Base-by-base conservation (phyloP, 2,888 invertebrate genomes). In the Trichogramma dendrolimi region DNA sequence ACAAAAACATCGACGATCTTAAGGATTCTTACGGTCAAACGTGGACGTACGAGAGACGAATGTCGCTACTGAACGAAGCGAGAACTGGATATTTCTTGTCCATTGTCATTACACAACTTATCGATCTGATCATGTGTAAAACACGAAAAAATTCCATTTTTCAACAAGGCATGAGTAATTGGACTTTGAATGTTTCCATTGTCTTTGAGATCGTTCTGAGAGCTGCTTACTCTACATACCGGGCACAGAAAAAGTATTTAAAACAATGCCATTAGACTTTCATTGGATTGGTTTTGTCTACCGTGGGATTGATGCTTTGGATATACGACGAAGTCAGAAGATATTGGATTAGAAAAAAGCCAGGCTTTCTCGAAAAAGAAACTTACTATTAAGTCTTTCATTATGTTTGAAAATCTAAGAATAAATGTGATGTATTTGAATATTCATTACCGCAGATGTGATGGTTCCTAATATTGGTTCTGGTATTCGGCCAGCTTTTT, bases 401-500 rank as follows among this genome's bases (percentile, higher is more conserved):
- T 27, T 27, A 27, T 53, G 39, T 27, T 39, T 60, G 11, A 1
- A 62, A 49, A 61, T 27, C 47, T 6, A 11, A 8, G 7, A 44
- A 40, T 39, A 41, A 50, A 7, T 43, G 27, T n/a, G 14, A 5
- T 43, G 4, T 14, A n/a, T 56, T n/a, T 47, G 5, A 38, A 47
- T 10, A 41, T 43, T 53, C 14, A 27, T 81, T 75, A 86, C 88
- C 58, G 88, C 86, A 59, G 83, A 83, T 52, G 86, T 86, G 64
- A 90, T 87, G 73, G 87, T 87, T 72, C 94, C 94, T 72, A 99
- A 82, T 79, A 97, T 94, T 63, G 91, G 89, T 80, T 99, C 99
- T 58, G 97, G 97, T 81, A 99, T 96, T 71, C 94, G 85, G 44
- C 96, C 96, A 72, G 96, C 96, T 79, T 96, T 94, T 80, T 97